phyloP scores from a whole-genome alignment of 1,140 invertebrate species.

The Aphaenogaster rudis region DNA sequence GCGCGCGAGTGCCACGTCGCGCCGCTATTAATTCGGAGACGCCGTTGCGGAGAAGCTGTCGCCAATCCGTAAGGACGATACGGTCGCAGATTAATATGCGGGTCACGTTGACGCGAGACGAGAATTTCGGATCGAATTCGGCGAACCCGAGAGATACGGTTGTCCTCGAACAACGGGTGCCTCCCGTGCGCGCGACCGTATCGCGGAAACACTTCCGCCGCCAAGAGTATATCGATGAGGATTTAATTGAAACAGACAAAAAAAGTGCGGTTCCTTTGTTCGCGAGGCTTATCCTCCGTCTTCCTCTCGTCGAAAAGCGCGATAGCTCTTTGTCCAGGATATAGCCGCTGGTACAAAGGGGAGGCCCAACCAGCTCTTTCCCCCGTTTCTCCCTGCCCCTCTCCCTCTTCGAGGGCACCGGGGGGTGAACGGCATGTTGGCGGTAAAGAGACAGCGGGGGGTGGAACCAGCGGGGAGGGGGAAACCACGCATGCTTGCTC shows the following conservation, averaged over 20 bases:
- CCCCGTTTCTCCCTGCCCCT: not conserved
- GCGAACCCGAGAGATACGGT: not conserved
- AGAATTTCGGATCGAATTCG: conserved; percentile 34
- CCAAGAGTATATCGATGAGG: conserved; percentile 52
- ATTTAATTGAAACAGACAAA: conserved; percentile 71
- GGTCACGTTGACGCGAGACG: conserved; percentile 19
- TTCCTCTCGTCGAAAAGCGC: conserved; percentile 51
- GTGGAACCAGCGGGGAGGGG: conserved; percentile 28
- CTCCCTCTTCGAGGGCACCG: not conserved
- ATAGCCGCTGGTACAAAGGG: conserved; percentile 64
- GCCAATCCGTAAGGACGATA: conserved; percentile 23
- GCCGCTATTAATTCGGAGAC: conserved; percentile 32
- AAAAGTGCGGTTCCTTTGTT: conserved; percentile 69
- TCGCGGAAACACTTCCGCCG: conserved; percentile 24
- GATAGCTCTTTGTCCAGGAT: conserved; percentile 68
- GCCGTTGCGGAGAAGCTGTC: not conserved
- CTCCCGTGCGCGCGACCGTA: not conserved
- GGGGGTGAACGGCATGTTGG: conserved; percentile 47
- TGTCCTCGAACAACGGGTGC: conserved; percentile 3
- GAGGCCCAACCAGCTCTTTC: conserved; percentile 1
- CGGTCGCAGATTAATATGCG: conserved; percentile 39
- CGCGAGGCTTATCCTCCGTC: conserved; percentile 31
- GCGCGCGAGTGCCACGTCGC: not conserved
- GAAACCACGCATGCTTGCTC: conserved; percentile 67
- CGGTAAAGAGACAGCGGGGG: conserved; percentile 41